These are phyloP conservation scores for Acanthosoma haemorrhoidale DNA, from an alignment of 2,888 invertebrate species.

Conservation along the genomic window DNA sequence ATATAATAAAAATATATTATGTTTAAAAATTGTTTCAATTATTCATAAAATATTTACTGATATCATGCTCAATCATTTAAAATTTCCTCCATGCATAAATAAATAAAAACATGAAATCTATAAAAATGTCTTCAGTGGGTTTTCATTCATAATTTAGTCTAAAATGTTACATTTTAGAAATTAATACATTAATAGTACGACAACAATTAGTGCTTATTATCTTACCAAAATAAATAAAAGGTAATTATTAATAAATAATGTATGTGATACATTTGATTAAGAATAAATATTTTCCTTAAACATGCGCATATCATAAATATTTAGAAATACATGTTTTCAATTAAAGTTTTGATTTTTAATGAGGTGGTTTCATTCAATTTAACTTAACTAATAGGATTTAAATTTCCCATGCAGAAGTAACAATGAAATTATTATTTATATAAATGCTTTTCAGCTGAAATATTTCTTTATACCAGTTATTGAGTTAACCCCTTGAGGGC, in stretches of 20 bases:
- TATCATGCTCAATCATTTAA: neutral
- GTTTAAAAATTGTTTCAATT: neutral
- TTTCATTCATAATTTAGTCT: neutral
- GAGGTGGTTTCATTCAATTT: neutral
- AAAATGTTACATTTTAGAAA: neutral
- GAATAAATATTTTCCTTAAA: too few species aligned
- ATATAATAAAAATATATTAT: neutral
- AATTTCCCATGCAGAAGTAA: slow-evolving; percentile 17
- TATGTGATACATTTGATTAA: too few species aligned
- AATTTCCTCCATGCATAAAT: neutral
- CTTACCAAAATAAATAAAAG: too few species aligned
- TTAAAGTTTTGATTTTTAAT: neutral
- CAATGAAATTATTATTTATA: neutral
- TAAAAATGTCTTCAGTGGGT: neutral
- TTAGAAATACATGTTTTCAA: neutral
- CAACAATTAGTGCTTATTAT: neutral
- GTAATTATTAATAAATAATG: too few species aligned
- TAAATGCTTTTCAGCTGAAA: neutral
- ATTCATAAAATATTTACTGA: neutral
- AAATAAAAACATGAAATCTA: too few species aligned
- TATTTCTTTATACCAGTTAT: slow-evolving; percentile 58
- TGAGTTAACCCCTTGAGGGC: slow-evolving; percentile 56
- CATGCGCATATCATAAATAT: slow-evolving; percentile 17
- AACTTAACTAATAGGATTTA: slow-evolving; percentile 19
- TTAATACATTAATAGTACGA: neutral